Base-by-base conservation (phyloP, 1,140 invertebrate species). In the Drosophila gunungcola region DNA sequence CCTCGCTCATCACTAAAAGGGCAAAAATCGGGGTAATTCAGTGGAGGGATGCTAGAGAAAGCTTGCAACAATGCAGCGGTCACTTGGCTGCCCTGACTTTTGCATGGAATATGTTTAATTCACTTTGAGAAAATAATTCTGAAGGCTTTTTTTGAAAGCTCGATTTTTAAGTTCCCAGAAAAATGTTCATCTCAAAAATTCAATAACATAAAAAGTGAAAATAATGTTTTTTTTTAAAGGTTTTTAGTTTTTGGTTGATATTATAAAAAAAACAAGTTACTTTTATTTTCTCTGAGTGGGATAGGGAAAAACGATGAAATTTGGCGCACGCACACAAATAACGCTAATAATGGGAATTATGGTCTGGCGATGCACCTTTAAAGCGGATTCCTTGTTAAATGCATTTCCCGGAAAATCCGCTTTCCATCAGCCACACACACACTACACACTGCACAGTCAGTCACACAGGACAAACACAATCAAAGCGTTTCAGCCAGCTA, bases 311-410 rank as follows among this genome's bases (percentile, higher is more conserved):
- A 11, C 27, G 49, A 41, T 39, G 42, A 56, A 42, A 4, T 42
- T 10, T 16, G 21, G 16, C 61, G 11, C 29, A 25, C 34, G 38
- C 42, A 56, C 10, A 48, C 62, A 55, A 45, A 69, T 70, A 69
- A 41, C 57, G 68, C 78, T 82, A 82, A 82, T 82, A 81, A 78
- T 74, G 63, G 63, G 58, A 81, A 65, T 74, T 80, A 72, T 76
- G 45, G 55, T 4, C 42, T 32, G 42, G 43, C 46, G 39, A 45
- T 72, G 57, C 49, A 57, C 72, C 73, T 75, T 75, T 75, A 67
- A 75, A 55, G 62, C 62, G 43, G 57, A 52, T 67, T 78, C 63
- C 78, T 61, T 69, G 63, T 45, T 65, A 75, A 75, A 75, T 82
- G 63, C 63, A 88, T 88, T 88, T 83, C 42, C 43, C 7, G 43